Evolutionary conservation across 2,797 vertebrate genomes (phyloP).

Genomic region (Tragelaphus oryx): DNA sequence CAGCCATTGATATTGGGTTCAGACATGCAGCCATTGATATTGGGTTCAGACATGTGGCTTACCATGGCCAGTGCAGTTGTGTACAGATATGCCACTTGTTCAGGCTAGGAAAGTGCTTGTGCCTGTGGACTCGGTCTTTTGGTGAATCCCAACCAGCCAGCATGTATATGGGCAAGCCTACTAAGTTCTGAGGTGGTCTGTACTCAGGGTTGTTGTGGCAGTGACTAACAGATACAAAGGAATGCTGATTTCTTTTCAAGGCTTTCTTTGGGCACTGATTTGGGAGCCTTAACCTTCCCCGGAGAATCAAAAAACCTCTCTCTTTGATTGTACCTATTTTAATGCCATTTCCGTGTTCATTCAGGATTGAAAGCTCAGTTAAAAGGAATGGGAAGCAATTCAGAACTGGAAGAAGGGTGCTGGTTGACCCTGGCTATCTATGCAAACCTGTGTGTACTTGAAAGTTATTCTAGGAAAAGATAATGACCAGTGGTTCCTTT

Average conservation of each 20-base stretch:
- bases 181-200: not conserved
- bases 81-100: not conserved
- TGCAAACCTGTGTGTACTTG: not conserved
- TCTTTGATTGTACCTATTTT: not conserved
- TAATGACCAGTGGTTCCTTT: not conserved
- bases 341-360: not conserved
- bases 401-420: not conserved
- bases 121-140: not conserved
- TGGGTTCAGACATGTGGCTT: not conserved
- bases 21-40: not conserved
- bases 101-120: not conserved
- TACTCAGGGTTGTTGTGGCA: not conserved
- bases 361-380: not conserved
- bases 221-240: not conserved
- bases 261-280: not conserved
- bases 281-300: not conserved
- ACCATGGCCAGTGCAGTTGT: not conserved
- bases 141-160: not conserved
- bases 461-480: not conserved
- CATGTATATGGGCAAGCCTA: not conserved
- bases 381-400: not conserved
- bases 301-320: not conserved
- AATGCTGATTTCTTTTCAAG: not conserved
- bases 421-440: not conserved
- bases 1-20: too few species aligned